Percentiles rank a stretch among this genome's conserved stretches.
These are phyloP conservation scores for Gymnocephalus cernua DNA, from an alignment of 2,113 vertebrate species.

Conservation along the genomic window DNA sequence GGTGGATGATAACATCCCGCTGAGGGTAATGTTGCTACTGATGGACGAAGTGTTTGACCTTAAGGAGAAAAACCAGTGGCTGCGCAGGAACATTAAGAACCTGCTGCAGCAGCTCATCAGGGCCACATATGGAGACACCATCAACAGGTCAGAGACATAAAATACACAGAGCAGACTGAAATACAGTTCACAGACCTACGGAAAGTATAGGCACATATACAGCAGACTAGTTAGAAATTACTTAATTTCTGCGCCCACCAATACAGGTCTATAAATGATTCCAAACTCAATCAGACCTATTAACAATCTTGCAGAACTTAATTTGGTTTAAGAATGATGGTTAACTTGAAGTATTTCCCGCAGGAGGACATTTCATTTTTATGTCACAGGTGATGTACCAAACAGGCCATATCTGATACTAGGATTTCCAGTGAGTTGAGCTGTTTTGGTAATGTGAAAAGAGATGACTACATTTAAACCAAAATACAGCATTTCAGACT, in stretches of 20 bases:
- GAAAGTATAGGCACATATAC: background rate
- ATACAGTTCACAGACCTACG: background rate
- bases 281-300: background rate
- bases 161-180: background rate
- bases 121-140: slow-evolving; percentile 97
- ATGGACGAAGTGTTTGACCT: slow-evolving; percentile 99
- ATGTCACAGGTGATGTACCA: background rate
- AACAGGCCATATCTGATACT: background rate
- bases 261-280: background rate
- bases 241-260: too few species aligned
- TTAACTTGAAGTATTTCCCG: background rate
- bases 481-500: background rate
- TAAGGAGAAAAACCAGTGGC: slow-evolving; percentile 99
- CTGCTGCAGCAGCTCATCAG: slow-evolving; percentile 97
- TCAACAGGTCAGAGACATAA: slow-evolving; percentile 89
- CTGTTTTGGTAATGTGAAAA: background rate
- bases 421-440: background rate
- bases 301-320: background rate
- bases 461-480: background rate
- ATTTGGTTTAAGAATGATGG: background rate
- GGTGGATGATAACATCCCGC: slow-evolving; percentile 98
- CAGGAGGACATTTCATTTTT: background rate
- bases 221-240: too few species aligned
- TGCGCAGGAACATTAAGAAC: slow-evolving; percentile 98
- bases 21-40: slow-evolving; percentile 96